These are phyloP conservation scores for Heliothis peltigera DNA, from an alignment of 2,888 invertebrate species.

Conservation along the genomic window DNA sequence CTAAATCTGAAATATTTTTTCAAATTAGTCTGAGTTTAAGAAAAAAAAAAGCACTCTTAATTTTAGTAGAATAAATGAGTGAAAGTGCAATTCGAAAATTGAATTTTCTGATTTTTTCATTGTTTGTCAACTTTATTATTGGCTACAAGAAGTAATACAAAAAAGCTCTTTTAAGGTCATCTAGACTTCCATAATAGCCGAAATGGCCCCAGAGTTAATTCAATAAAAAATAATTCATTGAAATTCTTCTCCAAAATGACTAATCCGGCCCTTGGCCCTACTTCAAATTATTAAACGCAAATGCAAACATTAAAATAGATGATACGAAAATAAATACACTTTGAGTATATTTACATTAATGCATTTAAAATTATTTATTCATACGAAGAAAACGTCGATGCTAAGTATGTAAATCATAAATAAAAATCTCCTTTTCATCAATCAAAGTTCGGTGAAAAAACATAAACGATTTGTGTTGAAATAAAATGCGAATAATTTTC, in stretches of 20 bases:
- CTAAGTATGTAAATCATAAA: slow-evolving; percentile 27
- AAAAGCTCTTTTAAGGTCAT: no score
- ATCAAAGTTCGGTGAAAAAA: slow-evolving; percentile 42
- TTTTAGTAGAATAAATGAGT: no score
- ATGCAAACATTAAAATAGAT: not conserved
- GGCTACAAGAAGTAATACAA: no score
- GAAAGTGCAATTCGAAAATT: no score
- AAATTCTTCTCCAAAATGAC: not conserved
- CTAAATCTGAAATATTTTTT: no score
- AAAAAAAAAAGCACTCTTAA: no score
- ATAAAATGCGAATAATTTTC: slow-evolving; percentile 33
- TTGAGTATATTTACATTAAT: slow-evolving; percentile 2
- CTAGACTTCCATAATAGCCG: no score
- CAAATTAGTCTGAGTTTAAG: no score
- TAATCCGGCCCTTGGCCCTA: not conserved
- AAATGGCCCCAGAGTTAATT: no score
- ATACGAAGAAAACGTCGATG: slow-evolving; percentile 17
- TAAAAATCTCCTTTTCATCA: slow-evolving; percentile 34
- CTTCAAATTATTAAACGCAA: not conserved
- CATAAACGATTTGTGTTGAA: slow-evolving; percentile 25
- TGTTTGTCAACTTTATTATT: no score
- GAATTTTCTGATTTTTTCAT: no score
- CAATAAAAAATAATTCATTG: not conserved
- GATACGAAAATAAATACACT: slow-evolving; percentile 2
- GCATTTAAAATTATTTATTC: slow-evolving; percentile 26